phyloP scores from a whole-genome alignment of 1,140 invertebrate species.

The Papilio polytes region DNA sequence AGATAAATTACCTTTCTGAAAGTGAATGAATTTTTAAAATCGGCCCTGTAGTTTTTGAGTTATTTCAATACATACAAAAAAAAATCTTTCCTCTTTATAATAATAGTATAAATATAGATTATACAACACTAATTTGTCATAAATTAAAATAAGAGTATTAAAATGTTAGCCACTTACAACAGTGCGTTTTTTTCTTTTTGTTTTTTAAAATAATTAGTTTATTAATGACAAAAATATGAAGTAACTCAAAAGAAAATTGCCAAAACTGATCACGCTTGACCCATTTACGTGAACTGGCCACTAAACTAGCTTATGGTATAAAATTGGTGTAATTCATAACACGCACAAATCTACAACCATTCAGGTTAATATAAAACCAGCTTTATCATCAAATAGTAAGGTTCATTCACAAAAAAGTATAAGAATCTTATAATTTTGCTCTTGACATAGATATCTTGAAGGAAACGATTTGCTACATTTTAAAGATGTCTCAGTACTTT shows the following conservation, averaged over 20 bases:
- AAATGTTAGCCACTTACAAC: too few species aligned
- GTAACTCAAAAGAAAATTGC: conserved; percentile 47
- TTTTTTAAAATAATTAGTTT: not conserved
- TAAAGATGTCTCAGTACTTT: not conserved
- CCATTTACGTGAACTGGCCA: conserved; percentile 59
- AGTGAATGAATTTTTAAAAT: too few species aligned
- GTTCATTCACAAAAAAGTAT: conserved; percentile 32
- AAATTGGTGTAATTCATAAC: conserved; percentile 44
- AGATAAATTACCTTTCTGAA: too few species aligned
- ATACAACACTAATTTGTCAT: too few species aligned
- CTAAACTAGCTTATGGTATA: conserved; percentile 51
- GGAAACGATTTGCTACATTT: conserved; percentile 55
- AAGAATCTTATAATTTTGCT: conserved; percentile 41
- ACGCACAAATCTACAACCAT: conserved; percentile 46
- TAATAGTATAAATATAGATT: too few species aligned
- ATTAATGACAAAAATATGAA: conserved; percentile 36
- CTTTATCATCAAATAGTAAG: conserved; percentile 32
- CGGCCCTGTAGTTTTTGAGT: too few species aligned
- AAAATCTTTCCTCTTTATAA: too few species aligned
- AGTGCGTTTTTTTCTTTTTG: too few species aligned
- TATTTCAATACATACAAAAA: too few species aligned
- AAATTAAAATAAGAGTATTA: too few species aligned
- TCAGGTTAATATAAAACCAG: conserved; percentile 40
- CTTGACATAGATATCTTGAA: conserved; percentile 66
- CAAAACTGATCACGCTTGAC: conserved; percentile 56